Evolutionary conservation across 2,888 invertebrate species (phyloP), one percentile per base, ranked within the genome.

Genomic region (Polyommatus icarus): DNA sequence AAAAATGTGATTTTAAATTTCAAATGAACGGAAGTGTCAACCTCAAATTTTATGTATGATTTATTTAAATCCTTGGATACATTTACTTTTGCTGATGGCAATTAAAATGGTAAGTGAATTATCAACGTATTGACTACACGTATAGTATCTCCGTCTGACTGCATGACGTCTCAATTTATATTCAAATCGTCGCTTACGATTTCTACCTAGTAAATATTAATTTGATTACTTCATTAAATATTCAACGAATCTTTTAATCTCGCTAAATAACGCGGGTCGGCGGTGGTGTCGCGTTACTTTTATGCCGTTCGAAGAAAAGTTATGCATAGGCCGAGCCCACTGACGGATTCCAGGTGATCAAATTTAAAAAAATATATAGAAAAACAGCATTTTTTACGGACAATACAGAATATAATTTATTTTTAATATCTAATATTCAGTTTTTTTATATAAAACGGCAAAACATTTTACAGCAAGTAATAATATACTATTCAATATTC

Each of bases 21-120:
- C 90, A 89, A 91, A 91, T 88, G 91, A 89, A 90, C 90, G 88
- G 84, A 84, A 88, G 92, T 89, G 91, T 83, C 87, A 87, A 87
- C 85, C 88, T 89, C 85, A 91, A 90, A 85, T 90, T 94, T 90
- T 92, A 94, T 94, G 93, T 93, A 94, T 94, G 93, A 93, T 93
- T 94, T 93, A 93, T 94, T 92, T 90, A 93, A 93, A 87, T 90
- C 88, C 88, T 90, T 90, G 93, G 93, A 92, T 87, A 90, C 90
- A 89, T 87, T 87, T 92, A 90, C 86, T 91, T 92, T 92, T 93
- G 92, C 92, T 93, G 81, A 89, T 92, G 88, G 93, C 94, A 92
- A 91, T 92, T 90, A 92, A 91, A 86, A 90, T 90, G 93, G 94
- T 94, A 83, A 94, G 94, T 93, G 81, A 76, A 72, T 78, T 79